These are phyloP conservation scores for Scotopteryx bipunctaria DNA, from an alignment of 2,888 invertebrate species.

Conservation along the genomic window DNA sequence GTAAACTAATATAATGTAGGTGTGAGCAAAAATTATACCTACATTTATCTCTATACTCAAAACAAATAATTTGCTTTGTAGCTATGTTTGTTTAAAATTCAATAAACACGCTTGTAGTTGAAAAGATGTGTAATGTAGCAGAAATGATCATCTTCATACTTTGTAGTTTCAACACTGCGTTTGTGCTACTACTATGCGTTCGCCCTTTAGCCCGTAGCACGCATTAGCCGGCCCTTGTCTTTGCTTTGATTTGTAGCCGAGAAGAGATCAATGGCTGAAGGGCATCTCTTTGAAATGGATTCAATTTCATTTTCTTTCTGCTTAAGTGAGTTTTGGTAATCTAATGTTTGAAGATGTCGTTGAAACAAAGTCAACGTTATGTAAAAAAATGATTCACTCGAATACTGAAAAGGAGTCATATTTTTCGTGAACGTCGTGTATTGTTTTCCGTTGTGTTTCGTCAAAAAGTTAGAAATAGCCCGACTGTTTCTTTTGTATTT, in stretches of 20 bases:
- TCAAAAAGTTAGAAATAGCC: too few relatives aligned
- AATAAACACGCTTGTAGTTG: too few relatives aligned
- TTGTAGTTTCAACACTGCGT: neutral
- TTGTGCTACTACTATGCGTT: neutral
- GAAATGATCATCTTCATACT: too few relatives aligned
- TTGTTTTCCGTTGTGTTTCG: neutral
- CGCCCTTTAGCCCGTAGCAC: slow-evolving; percentile 44
- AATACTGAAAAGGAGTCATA: neutral
- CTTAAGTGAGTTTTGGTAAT: slow-evolving; percentile 31
- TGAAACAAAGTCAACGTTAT: neutral
- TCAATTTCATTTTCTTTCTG: slow-evolving; percentile 39
- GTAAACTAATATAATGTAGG: too few relatives aligned
- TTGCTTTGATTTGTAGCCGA: slow-evolving; percentile 74
- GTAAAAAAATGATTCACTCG: neutral
- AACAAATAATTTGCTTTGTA: too few relatives aligned
- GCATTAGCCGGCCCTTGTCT: slow-evolving; percentile 70
- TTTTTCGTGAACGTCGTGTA: neutral
- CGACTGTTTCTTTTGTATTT: too few relatives aligned
- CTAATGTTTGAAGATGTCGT: slow-evolving; percentile 11
- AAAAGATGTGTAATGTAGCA: too few relatives aligned
- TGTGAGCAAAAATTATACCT: too few relatives aligned
- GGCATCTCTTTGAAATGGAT: slow-evolving; percentile 43
- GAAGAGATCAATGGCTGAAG: slow-evolving; percentile 66
- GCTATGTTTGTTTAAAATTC: too few relatives aligned
- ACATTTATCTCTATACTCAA: too few relatives aligned